phyloP scores from a whole-genome alignment of 2,113 vertebrate genomes.

The Oreochromis spilurus region DNA sequence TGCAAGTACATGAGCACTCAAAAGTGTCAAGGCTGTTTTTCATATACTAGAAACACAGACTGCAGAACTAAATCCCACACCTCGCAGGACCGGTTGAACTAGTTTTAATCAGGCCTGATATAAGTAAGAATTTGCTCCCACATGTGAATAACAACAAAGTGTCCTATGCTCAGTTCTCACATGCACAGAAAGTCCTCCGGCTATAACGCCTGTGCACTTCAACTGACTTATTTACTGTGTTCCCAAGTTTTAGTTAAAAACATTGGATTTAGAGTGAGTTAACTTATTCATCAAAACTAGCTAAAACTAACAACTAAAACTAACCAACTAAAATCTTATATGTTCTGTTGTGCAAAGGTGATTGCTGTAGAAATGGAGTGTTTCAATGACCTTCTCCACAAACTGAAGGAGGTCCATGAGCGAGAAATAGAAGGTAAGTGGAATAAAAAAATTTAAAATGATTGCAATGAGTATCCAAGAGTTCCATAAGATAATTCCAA shows the following conservation, averaged over 20 bases:
- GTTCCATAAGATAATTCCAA: not conserved
- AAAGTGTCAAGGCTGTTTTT: slow-evolving; percentile 5
- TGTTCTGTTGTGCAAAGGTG: not conserved
- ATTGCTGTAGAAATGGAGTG: slow-evolving; percentile 64
- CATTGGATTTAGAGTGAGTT: not conserved
- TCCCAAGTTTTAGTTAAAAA: not conserved
- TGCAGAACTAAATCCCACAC: not conserved
- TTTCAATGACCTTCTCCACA: slow-evolving; percentile 81
- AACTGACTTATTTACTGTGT: not conserved
- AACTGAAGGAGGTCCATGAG: slow-evolving; percentile 85
- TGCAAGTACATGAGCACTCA: not conserved
- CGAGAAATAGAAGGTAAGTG: slow-evolving; percentile 83
- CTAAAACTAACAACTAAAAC: not conserved
- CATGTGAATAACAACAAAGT: not conserved
- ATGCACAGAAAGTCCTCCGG: not conserved
- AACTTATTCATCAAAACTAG: not conserved
- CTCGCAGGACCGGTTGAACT: slow-evolving; percentile 49
- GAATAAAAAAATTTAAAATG: not conserved
- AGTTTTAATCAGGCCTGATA: slow-evolving; percentile 48
- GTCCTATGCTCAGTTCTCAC: not conserved
- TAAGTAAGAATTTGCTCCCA: slow-evolving; percentile 30
- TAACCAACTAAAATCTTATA: not conserved
- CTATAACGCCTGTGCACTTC: not conserved
- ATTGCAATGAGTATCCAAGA: not conserved
- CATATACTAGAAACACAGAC: not conserved